Percentiles rank a stretch among this genome's conserved stretches.
Evolutionary conservation across 1,140 invertebrate genomes (phyloP).

Genomic region (Littorina saxatilis): DNA sequence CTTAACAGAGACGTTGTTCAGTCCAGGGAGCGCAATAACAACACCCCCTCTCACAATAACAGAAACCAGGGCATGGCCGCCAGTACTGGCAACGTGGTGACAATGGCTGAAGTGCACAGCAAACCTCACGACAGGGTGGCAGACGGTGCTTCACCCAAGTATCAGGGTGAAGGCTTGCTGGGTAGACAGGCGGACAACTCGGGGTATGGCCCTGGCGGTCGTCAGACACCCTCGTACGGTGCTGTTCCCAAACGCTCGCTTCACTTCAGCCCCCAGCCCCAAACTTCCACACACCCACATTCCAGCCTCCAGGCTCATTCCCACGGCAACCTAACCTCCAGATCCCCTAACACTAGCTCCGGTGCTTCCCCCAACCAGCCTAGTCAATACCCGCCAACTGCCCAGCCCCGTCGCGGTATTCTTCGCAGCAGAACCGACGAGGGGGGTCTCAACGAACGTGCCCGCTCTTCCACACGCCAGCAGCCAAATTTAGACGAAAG

Average conservation of each 20-base stretch:
- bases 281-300: constrained; percentile 22
- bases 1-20: background rate
- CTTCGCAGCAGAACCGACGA: constrained; percentile 35
- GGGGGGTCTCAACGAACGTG: constrained; percentile 36
- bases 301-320: constrained; percentile 21
- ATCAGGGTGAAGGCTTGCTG: background rate
- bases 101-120: constrained; percentile 32
- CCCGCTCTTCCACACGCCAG: background rate
- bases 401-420: constrained; percentile 22
- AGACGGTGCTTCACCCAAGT: constrained; percentile 33
- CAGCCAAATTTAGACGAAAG: constrained; percentile 63
- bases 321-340: constrained; percentile 7
- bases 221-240: constrained; percentile 36
- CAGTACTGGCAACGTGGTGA: constrained; percentile 20
- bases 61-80: background rate
- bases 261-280: constrained; percentile 52
- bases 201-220: constrained; percentile 11
- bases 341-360: background rate
- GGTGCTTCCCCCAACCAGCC: constrained; percentile 18
- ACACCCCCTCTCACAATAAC: background rate
- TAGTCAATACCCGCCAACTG: constrained; percentile 31
- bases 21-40: constrained; percentile 7
- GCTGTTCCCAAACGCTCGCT: constrained; percentile 56
- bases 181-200: background rate
- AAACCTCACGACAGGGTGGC: constrained; percentile 23